Conservation (phyloP, 2,888 invertebrate species). For the Synanthedon myopaeformis region DNA sequence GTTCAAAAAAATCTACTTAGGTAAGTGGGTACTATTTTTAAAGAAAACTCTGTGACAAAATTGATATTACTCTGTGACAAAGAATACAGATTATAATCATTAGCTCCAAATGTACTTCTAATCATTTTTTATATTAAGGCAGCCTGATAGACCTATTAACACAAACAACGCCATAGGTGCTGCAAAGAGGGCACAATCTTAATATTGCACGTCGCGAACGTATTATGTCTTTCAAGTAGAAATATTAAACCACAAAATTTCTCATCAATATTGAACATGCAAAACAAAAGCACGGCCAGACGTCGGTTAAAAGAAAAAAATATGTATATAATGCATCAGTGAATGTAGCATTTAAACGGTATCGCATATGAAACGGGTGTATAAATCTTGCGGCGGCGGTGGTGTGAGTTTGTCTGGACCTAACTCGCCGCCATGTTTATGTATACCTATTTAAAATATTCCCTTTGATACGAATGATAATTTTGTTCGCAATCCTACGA, state of each 20-base stretch:
- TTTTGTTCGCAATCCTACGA: constrained; percentile 46
- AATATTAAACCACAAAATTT: constrained; percentile 1
- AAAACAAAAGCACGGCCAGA: constrained; percentile 52
- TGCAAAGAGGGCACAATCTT: no score
- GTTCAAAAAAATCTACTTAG: constrained; percentile 2
- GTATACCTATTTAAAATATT: constrained; percentile 68
- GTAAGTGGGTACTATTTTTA: neutral
- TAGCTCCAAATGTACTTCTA: no score
- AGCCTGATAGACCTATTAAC: no score
- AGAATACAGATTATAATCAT: no score
- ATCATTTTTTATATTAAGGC: no score
- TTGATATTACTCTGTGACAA: no score
- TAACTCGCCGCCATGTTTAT: constrained; percentile 43
- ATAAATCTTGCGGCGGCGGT: constrained; percentile 54
- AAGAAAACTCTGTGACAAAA: no score
- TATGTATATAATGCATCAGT: constrained; percentile 55
- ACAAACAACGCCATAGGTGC: no score
- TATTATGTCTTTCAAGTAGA: neutral
- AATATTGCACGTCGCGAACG: neutral
- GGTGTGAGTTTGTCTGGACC: constrained; percentile 52
- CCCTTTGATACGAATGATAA: constrained; percentile 70
- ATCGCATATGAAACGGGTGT: constrained; percentile 36
- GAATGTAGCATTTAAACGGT: constrained; percentile 51
- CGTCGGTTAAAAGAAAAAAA: constrained; percentile 28
- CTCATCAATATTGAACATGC: constrained; percentile 32